phyloP scores from a whole-genome alignment of 1,140 invertebrate species.

The Apis florea region DNA sequence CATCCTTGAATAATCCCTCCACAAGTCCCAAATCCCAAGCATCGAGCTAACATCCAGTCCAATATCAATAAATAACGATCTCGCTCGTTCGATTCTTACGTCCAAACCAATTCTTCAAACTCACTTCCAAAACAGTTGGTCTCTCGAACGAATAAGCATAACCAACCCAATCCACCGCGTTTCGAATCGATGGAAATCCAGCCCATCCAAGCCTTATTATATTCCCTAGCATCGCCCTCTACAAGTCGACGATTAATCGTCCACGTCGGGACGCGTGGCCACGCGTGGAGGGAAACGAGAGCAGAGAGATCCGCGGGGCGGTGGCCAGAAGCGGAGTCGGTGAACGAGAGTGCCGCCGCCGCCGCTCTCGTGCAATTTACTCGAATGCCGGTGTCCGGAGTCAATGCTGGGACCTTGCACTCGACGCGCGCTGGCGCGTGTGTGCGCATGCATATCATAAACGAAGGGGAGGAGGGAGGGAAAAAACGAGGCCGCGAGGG shows the following conservation, averaged over 20 bases:
- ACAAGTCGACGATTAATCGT: constrained; percentile 9
- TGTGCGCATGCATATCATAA: constrained; percentile 39
- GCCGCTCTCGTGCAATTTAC: constrained; percentile 51
- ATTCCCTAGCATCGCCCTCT: too few species aligned
- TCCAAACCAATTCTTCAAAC: too few species aligned
- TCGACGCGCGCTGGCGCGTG: constrained; percentile 30
- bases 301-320: constrained; percentile 10
- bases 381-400: constrained; percentile 55
- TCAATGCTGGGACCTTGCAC: constrained; percentile 67
- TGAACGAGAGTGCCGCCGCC: constrained; percentile 45
- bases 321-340: constrained; percentile 19
- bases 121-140: too few species aligned
- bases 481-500: not conserved
- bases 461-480: not conserved
- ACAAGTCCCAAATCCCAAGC: too few species aligned
- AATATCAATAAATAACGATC: too few species aligned
- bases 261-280: constrained; percentile 1
- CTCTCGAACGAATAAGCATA: too few species aligned
- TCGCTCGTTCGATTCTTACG: too few species aligned
- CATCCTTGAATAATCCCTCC: too few species aligned
- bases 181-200: too few species aligned
- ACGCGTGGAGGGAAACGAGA: constrained; percentile 9
- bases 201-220: too few species aligned
- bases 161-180: too few species aligned
- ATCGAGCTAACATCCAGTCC: too few species aligned